phyloP scores from a whole-genome alignment of 2,888 invertebrate genomes.

The Plagodis dolabraria region DNA sequence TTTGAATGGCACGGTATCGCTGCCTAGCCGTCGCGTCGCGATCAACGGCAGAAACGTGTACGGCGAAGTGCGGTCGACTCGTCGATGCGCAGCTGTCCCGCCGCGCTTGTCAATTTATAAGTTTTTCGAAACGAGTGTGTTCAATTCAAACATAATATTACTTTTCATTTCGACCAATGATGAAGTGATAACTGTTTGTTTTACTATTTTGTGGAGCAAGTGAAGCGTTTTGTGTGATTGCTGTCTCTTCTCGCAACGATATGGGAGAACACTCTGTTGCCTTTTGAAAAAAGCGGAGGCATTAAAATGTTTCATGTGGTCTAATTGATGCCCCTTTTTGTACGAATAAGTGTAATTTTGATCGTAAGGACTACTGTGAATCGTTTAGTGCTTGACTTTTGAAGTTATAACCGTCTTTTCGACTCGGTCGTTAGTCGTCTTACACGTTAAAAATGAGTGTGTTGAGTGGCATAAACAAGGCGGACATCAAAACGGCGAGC shows the following conservation, averaged over 20 bases:
- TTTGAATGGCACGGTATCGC: conserved; percentile 71
- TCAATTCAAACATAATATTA: conserved; percentile 74
- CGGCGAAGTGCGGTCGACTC: conserved; percentile 84
- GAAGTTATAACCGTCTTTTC: conserved; percentile 63
- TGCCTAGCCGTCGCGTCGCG: conserved; percentile 52
- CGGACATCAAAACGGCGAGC: conserved; percentile 85
- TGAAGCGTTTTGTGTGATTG: conserved; percentile 74
- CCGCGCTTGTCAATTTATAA: conserved; percentile 76
- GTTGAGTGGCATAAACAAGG: conserved; percentile 81
- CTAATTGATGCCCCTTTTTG: conserved; percentile 74
- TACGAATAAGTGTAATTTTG: conserved; percentile 79
- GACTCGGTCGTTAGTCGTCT: conserved; percentile 75
- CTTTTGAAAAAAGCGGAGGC: conserved; percentile 82
- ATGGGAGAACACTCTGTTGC: conserved; percentile 81
- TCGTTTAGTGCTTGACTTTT: conserved; percentile 75
- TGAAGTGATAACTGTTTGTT: conserved; percentile 82
- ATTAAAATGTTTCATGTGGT: conserved; percentile 83
- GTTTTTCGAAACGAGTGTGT: conserved; percentile 82
- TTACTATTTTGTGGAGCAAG: conserved; percentile 73
- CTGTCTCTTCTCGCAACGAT: conserved; percentile 84
- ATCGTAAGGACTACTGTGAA: conserved; percentile 80
- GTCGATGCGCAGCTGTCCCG: conserved; percentile 82
- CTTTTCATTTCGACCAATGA: conserved; percentile 73
- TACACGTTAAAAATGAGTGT: conserved; percentile 83
- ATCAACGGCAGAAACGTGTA: conserved; percentile 80